These are phyloP conservation scores for Clarias fuscus DNA, from an alignment of 2,797 vertebrate genomes.

Conservation along the genomic window DNA sequence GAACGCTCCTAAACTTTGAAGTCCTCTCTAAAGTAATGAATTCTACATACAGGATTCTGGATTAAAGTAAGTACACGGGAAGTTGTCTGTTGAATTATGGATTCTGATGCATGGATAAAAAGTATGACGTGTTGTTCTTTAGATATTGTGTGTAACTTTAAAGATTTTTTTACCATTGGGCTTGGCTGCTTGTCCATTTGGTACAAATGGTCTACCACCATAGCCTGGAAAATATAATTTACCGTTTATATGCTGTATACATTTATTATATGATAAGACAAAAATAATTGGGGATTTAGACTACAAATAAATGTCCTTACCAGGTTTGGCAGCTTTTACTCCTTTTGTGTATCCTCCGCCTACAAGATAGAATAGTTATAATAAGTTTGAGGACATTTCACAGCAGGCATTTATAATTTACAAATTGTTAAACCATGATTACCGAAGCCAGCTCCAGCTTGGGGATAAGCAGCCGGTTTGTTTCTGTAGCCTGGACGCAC, in stretches of 20 bases:
- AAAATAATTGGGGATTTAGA: no score
- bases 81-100: no score
- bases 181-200: conserved; percentile 38
- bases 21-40: not conserved
- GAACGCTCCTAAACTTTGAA: not conserved
- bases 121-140: not conserved
- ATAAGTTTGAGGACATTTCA: not conserved
- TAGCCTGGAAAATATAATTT: conserved; percentile 30
- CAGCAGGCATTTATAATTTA: not conserved
- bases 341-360: conserved; percentile 33
- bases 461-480: conserved; percentile 20
- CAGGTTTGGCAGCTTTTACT: conserved; percentile 46
- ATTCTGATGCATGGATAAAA: not conserved
- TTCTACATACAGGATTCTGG: not conserved
- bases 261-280: not conserved
- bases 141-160: not conserved
- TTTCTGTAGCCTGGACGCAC: conserved; percentile 44
- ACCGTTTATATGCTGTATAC: not conserved
- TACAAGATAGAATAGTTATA: not conserved
- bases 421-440: not conserved
- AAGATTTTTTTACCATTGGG: conserved; percentile 24
- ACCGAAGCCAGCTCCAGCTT: conserved; percentile 40
- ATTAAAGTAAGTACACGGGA: not conserved
- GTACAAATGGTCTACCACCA: conserved; percentile 10
- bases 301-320: conserved; percentile 19